These are phyloP conservation scores for Varanus salvator DNA, from an alignment of 2,113 vertebrate genomes.

Conservation along the genomic window DNA sequence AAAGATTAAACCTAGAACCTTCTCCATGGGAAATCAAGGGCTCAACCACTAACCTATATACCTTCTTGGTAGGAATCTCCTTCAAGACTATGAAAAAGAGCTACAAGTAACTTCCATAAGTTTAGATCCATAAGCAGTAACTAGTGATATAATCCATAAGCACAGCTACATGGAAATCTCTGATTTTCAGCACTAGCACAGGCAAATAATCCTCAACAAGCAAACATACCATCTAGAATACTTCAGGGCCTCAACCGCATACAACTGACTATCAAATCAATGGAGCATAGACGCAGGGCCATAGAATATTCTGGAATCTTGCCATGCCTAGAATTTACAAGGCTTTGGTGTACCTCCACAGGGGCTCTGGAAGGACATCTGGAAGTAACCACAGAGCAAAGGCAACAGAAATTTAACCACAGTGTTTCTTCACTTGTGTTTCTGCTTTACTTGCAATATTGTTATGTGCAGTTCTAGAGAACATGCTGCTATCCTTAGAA, in stretches of 20 bases:
- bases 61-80: not conserved
- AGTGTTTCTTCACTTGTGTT: not conserved
- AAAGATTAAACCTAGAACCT: too few relatives aligned
- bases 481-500: not conserved
- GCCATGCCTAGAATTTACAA: not conserved
- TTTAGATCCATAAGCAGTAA: conserved; percentile 17
- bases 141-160: conserved; percentile 35
- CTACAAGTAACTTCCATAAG: conserved; percentile 26
- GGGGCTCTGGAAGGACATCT: not conserved
- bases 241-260: too few relatives aligned
- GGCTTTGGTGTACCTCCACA: not conserved
- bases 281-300: not conserved
- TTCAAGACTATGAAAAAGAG: conserved; percentile 41
- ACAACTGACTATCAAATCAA: not conserved
- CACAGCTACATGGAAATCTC: conserved; percentile 30
- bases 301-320: not conserved
- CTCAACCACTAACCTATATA: too few relatives aligned
- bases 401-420: not conserved
- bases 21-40: too few relatives aligned
- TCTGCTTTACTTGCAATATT: not conserved
- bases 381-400: not conserved
- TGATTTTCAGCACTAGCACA: conserved; percentile 23
- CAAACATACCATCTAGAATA: not conserved
- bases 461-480: not conserved
- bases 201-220: not conserved